Conservation (phyloP, 2,113 vertebrate genomes). For the Tichodroma muraria region DNA sequence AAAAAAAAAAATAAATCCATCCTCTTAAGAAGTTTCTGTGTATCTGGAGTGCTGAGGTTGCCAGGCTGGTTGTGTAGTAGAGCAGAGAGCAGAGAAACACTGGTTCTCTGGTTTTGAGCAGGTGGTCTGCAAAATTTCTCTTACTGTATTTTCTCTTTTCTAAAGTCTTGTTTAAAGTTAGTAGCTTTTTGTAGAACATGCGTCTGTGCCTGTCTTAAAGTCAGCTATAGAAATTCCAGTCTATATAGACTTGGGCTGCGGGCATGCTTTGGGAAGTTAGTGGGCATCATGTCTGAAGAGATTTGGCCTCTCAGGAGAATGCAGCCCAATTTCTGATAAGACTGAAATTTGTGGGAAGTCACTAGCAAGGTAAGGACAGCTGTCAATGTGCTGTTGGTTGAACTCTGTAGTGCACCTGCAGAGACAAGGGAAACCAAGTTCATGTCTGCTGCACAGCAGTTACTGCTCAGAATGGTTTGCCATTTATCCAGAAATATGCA, state of each 20-base stretch:
- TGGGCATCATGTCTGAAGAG: not conserved
- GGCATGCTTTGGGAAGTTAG: not conserved
- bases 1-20: not conserved
- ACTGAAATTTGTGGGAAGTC: not conserved
- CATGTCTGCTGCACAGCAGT: not conserved
- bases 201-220: rapidly evolving
- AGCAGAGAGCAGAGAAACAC: not conserved
- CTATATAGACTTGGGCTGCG: not conserved
- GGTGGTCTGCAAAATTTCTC: not conserved
- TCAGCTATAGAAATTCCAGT: not conserved
- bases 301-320: not conserved
- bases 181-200: not conserved
- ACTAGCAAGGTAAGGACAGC: not conserved
- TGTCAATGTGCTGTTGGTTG: not conserved
- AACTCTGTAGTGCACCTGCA: not conserved
- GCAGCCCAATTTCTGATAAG: not conserved
- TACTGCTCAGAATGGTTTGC: not conserved
- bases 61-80: not conserved
- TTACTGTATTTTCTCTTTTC: not conserved
- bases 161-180: not conserved
- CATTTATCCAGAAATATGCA: not conserved
- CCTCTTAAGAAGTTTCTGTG: not conserved
- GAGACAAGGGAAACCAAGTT: not conserved
- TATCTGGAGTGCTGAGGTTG: not conserved
- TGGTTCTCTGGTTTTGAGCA: not conserved